Base-by-base conservation (phyloP, 1,140 invertebrate species). In the Brevipalpus yothersi region DNA sequence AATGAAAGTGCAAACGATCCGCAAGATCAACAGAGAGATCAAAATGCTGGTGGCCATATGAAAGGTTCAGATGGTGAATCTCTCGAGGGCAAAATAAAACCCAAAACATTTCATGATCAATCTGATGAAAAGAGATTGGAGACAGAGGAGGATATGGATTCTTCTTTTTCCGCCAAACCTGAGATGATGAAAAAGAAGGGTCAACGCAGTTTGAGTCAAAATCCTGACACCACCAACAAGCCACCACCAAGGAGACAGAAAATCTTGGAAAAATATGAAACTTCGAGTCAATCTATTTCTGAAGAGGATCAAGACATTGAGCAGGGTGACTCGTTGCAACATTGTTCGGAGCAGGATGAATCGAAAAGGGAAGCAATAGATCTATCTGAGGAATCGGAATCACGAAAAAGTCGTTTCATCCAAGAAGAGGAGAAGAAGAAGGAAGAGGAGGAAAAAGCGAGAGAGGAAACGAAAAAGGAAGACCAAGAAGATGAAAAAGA, bases 301-400 rank as follows among this genome's bases (percentile, higher is more conserved):
- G 19, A 60, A 47, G 53, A 61, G 72, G 71, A 19, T 73, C 73
- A 13, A 67, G 75, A 60, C 70, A 72, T 10, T 71, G 75, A 62
- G 69, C 72, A 23, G 68, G 72, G 80, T 2, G 82, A 87, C 54
- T 74, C 82, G 49, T 92, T 83, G 70, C 81, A 92, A 70, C 89
- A 93, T 69, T 80, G 93, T 1, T 80, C 83, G 64, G 79, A 88
- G 64, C 77, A 83, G 0, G 80, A 82, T 60, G 78, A 80, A 40
- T 64, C 72, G 10, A 63, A 68, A 57, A 75, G 78, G 64, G 67
- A 77, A 62, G 75, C 74, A 19, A 65, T 79, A 58, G 79, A 80
- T 69, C 72, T 74, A 13, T 78, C 78, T 19, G 78, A 76, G 2
- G 68, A 72, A 69, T 86, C 93, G 66, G 87, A 94, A 73, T 80